These are phyloP conservation scores for Atrina japonica DNA, from an alignment of 2,888 invertebrate species.

Conservation along the genomic window DNA sequence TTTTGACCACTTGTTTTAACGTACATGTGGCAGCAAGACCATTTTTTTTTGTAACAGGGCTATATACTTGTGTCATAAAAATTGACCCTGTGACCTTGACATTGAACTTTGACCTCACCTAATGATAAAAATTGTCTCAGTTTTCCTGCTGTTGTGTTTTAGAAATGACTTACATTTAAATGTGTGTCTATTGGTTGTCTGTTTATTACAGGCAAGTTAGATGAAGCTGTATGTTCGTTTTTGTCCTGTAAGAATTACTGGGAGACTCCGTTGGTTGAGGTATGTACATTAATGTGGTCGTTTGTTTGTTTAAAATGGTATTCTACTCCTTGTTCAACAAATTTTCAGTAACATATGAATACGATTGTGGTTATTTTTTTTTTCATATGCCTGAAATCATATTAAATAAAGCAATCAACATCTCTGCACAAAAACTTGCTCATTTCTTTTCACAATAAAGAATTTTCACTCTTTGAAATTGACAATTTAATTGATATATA, in stretches of 20 bases:
- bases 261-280: slow-evolving; percentile 47
- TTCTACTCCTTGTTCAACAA: no score
- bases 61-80: no score
- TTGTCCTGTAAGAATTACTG: slow-evolving; percentile 58
- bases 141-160: background rate
- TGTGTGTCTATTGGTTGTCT: background rate
- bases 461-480: no score
- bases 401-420: no score
- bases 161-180: background rate
- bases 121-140: no score
- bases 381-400: no score
- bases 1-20: background rate
- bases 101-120: no score
- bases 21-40: background rate
- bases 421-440: background rate
- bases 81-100: no score
- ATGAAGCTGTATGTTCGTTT: slow-evolving; percentile 53
- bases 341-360: no score
- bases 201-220: slow-evolving; percentile 45
- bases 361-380: no score
- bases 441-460: background rate
- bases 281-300: slow-evolving; percentile 17
- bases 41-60: no score
- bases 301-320: background rate
- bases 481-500: no score